Evolutionary conservation across 2,113 vertebrate species (phyloP).

Genomic region (Parotia lawesii): DNA sequence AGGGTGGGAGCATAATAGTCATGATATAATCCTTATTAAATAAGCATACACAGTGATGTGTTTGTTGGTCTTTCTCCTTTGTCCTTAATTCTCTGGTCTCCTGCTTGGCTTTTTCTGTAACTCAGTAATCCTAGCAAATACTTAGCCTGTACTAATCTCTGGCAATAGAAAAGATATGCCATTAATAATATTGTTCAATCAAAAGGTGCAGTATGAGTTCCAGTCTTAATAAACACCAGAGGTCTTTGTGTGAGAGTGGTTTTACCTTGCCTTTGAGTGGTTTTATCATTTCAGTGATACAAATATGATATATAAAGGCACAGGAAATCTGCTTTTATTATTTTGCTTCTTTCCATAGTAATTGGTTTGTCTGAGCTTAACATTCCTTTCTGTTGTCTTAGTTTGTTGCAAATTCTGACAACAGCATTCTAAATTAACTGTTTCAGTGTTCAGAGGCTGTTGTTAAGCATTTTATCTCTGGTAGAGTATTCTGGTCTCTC

Average conservation of each 20-base stretch:
- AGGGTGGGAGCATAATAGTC: neutral
- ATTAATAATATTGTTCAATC: neutral
- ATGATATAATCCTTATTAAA: neutral
- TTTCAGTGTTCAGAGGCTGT: neutral
- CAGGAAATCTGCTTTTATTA: neutral
- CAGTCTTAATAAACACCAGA: neutral
- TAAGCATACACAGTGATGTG: accelerated
- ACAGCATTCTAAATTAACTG: neutral
- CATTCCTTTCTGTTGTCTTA: neutral
- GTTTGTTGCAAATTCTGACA: neutral
- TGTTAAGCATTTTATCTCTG: neutral
- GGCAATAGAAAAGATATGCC: neutral
- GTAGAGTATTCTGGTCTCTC: neutral
- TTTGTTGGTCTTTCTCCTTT: neutral
- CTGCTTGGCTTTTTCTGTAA: neutral
- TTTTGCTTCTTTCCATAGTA: neutral
- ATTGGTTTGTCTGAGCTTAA: neutral
- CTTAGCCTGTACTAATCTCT: neutral
- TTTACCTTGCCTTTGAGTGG: neutral
- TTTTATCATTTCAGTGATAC: neutral
- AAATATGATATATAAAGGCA: neutral
- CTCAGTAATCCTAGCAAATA: neutral
- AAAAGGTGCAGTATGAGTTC: neutral
- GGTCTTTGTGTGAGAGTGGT: neutral
- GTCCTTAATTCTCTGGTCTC: neutral